These are phyloP conservation scores for Taphrorychus bicolor DNA, from an alignment of 2,888 invertebrate species.

Conservation along the genomic window DNA sequence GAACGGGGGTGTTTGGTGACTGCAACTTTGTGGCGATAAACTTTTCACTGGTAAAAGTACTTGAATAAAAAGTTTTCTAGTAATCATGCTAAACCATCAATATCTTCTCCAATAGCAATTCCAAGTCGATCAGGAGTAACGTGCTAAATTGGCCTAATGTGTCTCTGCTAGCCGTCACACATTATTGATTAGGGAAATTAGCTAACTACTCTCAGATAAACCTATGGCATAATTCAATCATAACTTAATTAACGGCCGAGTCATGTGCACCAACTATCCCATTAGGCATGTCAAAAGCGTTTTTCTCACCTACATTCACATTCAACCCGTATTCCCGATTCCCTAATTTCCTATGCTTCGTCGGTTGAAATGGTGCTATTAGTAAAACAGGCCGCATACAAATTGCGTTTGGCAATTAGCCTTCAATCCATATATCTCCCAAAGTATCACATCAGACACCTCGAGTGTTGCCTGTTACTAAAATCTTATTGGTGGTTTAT, in stretches of 20 bases:
- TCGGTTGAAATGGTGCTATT: constrained; percentile 28
- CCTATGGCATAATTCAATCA: background rate
- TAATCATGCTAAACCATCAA: too few relatives aligned
- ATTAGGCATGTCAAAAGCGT: constrained; percentile 2
- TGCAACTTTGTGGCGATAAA: too few relatives aligned
- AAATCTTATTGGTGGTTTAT: background rate
- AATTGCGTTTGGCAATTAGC: constrained; percentile 35
- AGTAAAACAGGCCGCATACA: constrained; percentile 31
- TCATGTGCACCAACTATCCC: background rate
- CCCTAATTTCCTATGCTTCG: constrained; percentile 27
- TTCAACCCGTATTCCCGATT: constrained; percentile 21
- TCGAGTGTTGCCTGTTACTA: constrained; percentile 14
- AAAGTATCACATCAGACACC: constrained; percentile 31
- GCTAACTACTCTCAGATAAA: background rate
- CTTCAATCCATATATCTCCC: constrained; percentile 33
- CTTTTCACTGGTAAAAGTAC: too few relatives aligned
- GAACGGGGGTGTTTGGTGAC: too few relatives aligned
- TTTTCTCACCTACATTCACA: constrained; percentile 1
- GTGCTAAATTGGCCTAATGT: background rate
- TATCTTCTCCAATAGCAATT: too few relatives aligned
- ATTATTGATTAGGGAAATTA: background rate
- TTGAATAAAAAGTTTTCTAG: too few relatives aligned
- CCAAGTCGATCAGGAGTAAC: too few relatives aligned
- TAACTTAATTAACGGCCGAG: background rate
- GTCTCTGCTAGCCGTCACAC: background rate